These are phyloP conservation scores for Coremacera marginata DNA, from an alignment of 2,888 invertebrate genomes.

Conservation along the genomic window DNA sequence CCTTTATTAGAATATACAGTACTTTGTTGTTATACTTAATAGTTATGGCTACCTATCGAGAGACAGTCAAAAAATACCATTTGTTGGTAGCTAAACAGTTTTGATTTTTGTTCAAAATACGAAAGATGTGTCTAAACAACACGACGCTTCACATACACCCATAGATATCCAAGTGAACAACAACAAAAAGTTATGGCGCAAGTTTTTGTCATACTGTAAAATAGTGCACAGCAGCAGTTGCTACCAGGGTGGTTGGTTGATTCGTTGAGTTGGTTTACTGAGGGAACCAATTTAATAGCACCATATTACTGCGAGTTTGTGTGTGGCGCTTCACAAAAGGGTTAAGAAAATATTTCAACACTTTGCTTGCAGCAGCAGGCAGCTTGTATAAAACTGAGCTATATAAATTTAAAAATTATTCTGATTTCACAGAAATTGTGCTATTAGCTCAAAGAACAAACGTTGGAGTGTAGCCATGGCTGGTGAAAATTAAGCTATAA, in stretches of 20 bases:
- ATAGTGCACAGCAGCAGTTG: not conserved
- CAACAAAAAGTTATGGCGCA: constrained; percentile 6
- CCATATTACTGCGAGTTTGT: not conserved
- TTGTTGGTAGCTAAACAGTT: not conserved
- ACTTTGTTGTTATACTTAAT: not conserved
- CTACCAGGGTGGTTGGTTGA: not conserved
- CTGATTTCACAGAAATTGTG: not conserved
- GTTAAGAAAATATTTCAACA: constrained; percentile 13
- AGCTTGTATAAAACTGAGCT: not conserved
- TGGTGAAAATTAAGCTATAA: too few species aligned
- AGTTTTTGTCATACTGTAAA: not conserved
- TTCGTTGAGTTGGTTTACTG: not conserved
- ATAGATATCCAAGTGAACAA: not conserved
- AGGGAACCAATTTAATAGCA: not conserved
- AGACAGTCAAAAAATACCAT: not conserved
- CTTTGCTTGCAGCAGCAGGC: not conserved
- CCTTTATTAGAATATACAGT: too few species aligned
- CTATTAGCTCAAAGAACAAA: not conserved
- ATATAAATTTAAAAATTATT: not conserved
- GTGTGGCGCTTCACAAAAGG: not conserved
- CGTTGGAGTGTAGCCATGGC: too few species aligned
- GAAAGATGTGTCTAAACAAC: not conserved
- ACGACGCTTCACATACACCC: not conserved
- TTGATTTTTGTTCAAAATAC: not conserved
- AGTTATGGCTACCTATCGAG: not conserved